A percentile compares a stretch with the other conserved stretches of the same genome.
Conservation (phyloP, 2,888 invertebrate genomes). For the Orchesella flavescens region DNA sequence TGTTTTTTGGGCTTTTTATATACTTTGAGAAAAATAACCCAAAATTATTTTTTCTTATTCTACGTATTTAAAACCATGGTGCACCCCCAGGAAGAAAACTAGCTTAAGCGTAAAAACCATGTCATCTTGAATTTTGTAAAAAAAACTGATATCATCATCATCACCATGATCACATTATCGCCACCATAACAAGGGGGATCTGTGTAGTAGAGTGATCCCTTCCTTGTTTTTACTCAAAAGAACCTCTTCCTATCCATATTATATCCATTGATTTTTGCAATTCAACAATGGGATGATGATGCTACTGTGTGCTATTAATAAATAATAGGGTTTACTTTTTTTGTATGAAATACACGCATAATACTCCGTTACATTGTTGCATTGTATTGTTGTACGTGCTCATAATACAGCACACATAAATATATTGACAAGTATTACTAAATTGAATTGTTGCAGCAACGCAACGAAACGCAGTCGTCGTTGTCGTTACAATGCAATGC, state of each 20-base stretch:
- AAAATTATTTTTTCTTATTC: not conserved
- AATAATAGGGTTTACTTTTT: not conserved
- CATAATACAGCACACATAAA: not conserved
- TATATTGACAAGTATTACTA: not conserved
- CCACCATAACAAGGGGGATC: constrained; percentile 32
- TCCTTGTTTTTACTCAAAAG: constrained; percentile 65
- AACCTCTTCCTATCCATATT: constrained; percentile 44
- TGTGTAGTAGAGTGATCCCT: constrained; percentile 61
- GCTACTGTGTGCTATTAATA: not conserved
- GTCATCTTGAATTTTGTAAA: constrained; percentile 70
- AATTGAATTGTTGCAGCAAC: not conserved
- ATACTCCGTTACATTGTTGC: constrained; percentile 19
- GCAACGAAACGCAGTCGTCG: not conserved
- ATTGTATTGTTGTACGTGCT: not conserved
- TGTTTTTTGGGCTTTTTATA: constrained; percentile 11
- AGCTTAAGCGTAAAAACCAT: constrained; percentile 72
- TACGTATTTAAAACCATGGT: constrained; percentile 17
- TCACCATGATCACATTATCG: constrained; percentile 13
- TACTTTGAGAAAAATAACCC: constrained; percentile 11
- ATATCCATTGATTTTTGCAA: constrained; percentile 27
- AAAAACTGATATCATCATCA: constrained; percentile 48
- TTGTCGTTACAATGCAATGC: not conserved
- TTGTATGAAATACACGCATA: not conserved
- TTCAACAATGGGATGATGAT: constrained; percentile 13
- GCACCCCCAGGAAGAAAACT: constrained; percentile 71